A percentile compares a stretch with the other conserved stretches of the same genome.
phyloP scores from a whole-genome alignment of 2,888 invertebrate species.

The Amiota communis region DNA sequence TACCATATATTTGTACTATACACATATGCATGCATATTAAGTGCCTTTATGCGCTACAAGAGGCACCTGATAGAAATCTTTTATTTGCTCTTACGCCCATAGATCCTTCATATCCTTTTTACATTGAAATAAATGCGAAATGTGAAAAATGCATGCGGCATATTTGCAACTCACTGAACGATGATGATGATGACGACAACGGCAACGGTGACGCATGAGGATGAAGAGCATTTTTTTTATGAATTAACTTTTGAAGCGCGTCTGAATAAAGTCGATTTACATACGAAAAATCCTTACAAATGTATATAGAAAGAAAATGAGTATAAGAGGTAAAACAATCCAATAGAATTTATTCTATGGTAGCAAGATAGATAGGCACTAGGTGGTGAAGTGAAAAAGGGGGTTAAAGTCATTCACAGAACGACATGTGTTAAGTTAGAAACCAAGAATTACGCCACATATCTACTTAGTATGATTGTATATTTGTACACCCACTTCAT shows the following conservation, averaged over 20 bases:
- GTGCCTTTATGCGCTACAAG: slow-evolving; percentile 64
- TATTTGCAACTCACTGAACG: not conserved
- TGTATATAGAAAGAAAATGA: not conserved
- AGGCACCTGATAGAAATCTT: slow-evolving; percentile 65
- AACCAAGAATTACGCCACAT: not conserved
- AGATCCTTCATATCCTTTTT: not conserved
- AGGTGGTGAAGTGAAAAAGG: not conserved
- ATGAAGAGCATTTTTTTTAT: slow-evolving; percentile 1
- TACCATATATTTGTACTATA: not conserved
- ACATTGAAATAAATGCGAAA: not conserved
- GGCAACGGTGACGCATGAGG: too few relatives aligned
- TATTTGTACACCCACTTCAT: not conserved
- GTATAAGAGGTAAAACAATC: too few relatives aligned
- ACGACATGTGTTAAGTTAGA: slow-evolving; percentile 14
- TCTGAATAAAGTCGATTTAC: slow-evolving; percentile 7
- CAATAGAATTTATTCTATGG: not conserved
- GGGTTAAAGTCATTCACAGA: not conserved
- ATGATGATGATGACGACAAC: not conserved
- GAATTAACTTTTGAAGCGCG: slow-evolving; percentile 19
- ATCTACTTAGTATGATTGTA: not conserved
- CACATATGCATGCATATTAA: slow-evolving; percentile 41
- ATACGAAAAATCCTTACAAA: slow-evolving; percentile 13
- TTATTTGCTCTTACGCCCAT: slow-evolving; percentile 49
- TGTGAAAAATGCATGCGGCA: not conserved
- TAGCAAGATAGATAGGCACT: not conserved